These are phyloP conservation scores for Malurus leucopterus DNA, from an alignment of 2,797 vertebrate species.

Conservation along the genomic window DNA sequence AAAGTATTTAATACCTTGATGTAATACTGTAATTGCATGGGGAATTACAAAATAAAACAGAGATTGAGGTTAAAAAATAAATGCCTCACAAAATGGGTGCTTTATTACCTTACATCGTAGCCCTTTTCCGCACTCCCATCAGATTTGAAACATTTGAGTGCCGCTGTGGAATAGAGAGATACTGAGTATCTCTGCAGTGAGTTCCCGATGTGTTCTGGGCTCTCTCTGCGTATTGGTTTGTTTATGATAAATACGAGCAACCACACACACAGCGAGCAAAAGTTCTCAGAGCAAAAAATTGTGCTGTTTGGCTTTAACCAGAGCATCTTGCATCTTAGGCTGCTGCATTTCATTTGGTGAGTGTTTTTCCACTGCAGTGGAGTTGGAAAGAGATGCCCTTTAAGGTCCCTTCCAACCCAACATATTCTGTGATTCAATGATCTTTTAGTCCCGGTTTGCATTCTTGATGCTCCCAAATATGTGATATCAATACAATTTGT, in stretches of 20 bases:
- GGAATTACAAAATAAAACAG: background rate
- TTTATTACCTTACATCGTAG: background rate
- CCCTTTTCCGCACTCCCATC: background rate
- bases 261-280: background rate
- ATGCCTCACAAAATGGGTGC: background rate
- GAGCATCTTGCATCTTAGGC: background rate
- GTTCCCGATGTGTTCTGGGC: background rate
- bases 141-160: background rate
- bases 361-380: background rate
- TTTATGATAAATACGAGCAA: background rate
- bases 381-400: background rate
- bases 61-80: background rate
- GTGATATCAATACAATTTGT: background rate
- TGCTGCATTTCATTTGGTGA: background rate
- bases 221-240: background rate
- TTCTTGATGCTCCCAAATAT: background rate
- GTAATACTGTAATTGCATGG: background rate
- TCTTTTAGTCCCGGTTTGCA: background rate
- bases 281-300: background rate
- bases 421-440: background rate
- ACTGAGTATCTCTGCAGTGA: background rate
- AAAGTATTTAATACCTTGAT: background rate
- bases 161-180: fast-evolving
- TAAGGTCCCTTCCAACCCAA: background rate
- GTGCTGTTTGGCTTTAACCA: background rate